Evolutionary conservation across 1,140 invertebrate genomes (phyloP).

Genomic region (Brachionus koreanus): DNA sequence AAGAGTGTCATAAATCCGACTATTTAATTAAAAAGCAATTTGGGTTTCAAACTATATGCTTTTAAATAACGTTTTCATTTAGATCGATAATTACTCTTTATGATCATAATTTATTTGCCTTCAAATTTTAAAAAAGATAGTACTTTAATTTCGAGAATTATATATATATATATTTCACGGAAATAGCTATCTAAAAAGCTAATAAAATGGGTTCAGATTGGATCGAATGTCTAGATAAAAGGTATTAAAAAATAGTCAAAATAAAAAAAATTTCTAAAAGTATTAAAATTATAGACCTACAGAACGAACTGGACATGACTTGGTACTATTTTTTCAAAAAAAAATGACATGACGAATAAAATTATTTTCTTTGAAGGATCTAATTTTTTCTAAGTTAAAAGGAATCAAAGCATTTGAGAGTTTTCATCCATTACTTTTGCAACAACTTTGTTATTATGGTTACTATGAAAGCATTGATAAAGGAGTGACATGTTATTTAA

Average conservation of each 20-base stretch:
- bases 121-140: neutral
- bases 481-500: conserved; percentile 70
- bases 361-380: conserved; percentile 47
- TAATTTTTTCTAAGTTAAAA: conserved; percentile 58
- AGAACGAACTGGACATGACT: conserved; percentile 69
- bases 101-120: conserved; percentile 29
- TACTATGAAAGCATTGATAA: conserved; percentile 74
- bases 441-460: conserved; percentile 69
- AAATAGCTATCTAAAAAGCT: neutral
- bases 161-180: neutral
- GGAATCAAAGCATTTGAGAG: conserved; percentile 65
- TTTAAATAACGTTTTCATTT: neutral
- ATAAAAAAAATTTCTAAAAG: neutral
- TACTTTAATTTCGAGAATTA: neutral
- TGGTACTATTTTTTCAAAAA: conserved; percentile 48
- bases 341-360: neutral
- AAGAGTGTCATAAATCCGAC: neutral
- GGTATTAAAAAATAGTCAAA: conserved; percentile 38
- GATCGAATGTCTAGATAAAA: conserved; percentile 49
- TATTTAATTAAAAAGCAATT: conserved; percentile 11
- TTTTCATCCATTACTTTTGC: conserved; percentile 68
- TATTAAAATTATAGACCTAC: conserved; percentile 62
- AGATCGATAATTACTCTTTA: conserved; percentile 24
- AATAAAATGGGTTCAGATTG: conserved; percentile 47
- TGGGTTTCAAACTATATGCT: neutral